Evolutionary conservation across 1,140 invertebrate species (phyloP), one percentile per base, ranked within the genome.

Genomic region (Dysdera silvatica): DNA sequence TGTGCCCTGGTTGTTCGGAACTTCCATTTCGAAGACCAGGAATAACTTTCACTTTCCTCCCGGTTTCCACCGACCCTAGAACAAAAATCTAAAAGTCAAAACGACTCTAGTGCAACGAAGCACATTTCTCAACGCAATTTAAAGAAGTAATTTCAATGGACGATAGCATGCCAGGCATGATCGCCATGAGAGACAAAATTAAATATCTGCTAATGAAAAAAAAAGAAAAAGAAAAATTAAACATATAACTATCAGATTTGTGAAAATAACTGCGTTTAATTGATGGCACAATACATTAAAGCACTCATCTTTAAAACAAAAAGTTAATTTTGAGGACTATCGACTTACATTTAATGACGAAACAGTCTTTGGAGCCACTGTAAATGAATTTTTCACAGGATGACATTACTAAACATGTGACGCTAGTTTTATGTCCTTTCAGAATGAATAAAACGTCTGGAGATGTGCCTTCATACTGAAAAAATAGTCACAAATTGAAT

Each of bases 331-430:
- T n/a, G n/a, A n/a, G n/a, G n/a, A n/a, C n/a, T n/a, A n/a, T n/a
- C n/a, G 16, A 72, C 74, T 74, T 74, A 84, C 91, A 98, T 82
- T 95, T 95, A 12, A 95, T 83, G 49, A 98, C 81, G 43, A 80
- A 80, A 47, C 88, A 85, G 76, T 93, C 90, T 79, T 96, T 96
- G 48, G 88, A 91, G 0, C 87, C 91, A 40, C 86, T 86, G 74
- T 84, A 96, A 0, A 89, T 78, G 74, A 79, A 84, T 71, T 84
- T 79, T 33, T 83, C 82, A 77, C 95, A 87, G 56, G 77, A 77
- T 31, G 87, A 86, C 3, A 95, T 73, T 68, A 85, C 88, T 8
- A 93, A 71, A 75, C 88, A 90, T 5, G 92, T 96, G 7, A 96
- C 77, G 2, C 87, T 79, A 41, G 86, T 76, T 69, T 84, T 84